Evolutionary conservation across 2,113 vertebrate genomes (phyloP).

Genomic region (Progne subis): DNA sequence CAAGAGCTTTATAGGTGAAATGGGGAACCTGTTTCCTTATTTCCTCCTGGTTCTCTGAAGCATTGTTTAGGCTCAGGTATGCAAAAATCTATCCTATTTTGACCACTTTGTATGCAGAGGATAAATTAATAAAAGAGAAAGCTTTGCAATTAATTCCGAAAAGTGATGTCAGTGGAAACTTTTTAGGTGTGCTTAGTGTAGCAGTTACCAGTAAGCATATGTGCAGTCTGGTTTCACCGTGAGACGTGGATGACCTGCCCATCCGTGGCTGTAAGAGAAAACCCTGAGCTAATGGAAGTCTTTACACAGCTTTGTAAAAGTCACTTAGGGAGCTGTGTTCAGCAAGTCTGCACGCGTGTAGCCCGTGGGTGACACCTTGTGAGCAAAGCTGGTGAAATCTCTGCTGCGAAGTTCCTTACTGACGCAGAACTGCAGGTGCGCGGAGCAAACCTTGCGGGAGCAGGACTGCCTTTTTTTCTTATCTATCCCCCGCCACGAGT

Average conservation of each 20-base stretch:
- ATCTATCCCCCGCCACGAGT: accelerated
- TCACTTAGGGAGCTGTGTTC: accelerated
- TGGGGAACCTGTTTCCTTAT: background rate
- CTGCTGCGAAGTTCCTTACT: accelerated
- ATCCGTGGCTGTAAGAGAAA: background rate
- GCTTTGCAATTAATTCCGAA: background rate
- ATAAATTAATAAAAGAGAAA: background rate
- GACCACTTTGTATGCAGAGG: background rate
- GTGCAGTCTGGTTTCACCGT: background rate
- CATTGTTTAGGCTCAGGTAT: background rate
- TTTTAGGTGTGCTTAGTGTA: background rate
- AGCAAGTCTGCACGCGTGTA: accelerated
- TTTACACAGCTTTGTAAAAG: background rate
- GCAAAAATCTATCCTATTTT: background rate
- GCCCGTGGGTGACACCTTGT: background rate
- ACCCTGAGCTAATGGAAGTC: accelerated
- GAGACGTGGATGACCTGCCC: background rate
- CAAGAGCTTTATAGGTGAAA: background rate
- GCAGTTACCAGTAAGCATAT: background rate
- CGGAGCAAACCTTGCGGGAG: accelerated
- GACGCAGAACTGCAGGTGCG: accelerated
- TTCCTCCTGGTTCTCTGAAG: background rate
- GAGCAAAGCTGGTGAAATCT: background rate
- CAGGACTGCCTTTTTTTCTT: too few species aligned
- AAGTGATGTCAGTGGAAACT: background rate